Evolutionary conservation across 2,888 invertebrate genomes (phyloP).

Genomic region (Torymus tubicola): DNA sequence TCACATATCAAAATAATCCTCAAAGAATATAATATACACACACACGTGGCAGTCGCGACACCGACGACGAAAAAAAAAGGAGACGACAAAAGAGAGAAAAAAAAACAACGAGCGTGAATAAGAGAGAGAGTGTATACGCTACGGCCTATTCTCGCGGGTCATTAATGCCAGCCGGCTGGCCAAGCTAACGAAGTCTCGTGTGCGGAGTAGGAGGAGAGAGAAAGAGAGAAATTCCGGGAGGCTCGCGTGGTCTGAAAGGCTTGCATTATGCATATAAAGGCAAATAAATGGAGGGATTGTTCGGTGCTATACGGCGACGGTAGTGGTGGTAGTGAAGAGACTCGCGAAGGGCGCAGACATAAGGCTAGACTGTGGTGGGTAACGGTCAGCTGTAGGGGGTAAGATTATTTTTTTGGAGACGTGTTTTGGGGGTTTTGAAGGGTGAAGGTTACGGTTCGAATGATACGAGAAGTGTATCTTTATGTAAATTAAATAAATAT

Average conservation of each 20-base stretch:
- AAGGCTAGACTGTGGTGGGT: no score
- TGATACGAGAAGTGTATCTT: no score
- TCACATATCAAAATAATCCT: no score
- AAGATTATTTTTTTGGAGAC: no score
- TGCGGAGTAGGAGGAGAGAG: constrained; percentile 52
- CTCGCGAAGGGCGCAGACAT: no score
- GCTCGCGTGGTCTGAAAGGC: constrained; percentile 43
- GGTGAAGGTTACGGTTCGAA: no score
- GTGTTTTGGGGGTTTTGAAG: no score
- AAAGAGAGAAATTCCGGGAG: constrained; percentile 37
- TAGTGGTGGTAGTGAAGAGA: no score
- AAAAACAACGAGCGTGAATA: background rate
- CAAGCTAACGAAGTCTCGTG: constrained; percentile 66
- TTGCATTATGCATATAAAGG: constrained; percentile 66
- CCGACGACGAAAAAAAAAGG: background rate
- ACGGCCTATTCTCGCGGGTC: constrained; percentile 66
- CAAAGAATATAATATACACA: background rate
- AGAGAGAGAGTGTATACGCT: constrained; percentile 56
- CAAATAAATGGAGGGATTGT: constrained; percentile 68
- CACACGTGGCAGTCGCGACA: background rate
- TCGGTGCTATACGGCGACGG: constrained; percentile 20
- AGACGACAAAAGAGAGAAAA: background rate
- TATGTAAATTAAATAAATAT: no score
- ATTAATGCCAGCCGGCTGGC: constrained; percentile 65
- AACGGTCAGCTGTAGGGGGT: no score